Evolutionary conservation across 2,797 vertebrate species (phyloP).

Genomic region (Miichthys miiuy): DNA sequence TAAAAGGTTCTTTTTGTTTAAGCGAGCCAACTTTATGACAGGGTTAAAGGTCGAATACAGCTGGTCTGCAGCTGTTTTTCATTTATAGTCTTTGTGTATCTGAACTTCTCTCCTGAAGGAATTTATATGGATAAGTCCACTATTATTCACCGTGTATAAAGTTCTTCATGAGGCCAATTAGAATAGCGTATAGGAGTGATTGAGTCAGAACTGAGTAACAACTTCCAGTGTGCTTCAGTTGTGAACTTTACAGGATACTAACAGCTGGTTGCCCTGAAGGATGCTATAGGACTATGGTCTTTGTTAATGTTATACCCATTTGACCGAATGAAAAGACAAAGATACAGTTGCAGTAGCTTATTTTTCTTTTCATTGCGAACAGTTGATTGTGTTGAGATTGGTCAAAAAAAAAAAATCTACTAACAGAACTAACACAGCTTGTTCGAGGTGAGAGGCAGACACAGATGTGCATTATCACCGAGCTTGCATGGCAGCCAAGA

Average conservation of each 20-base stretch:
- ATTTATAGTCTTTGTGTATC: constrained; percentile 58
- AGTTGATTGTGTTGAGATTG: background rate
- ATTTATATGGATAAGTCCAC: constrained; percentile 46
- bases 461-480: background rate
- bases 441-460: background rate
- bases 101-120: constrained; percentile 45
- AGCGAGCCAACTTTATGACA: constrained; percentile 60
- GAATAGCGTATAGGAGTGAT: constrained; percentile 15
- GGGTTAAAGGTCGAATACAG: constrained; percentile 72
- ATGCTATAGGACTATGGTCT: background rate
- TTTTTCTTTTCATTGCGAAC: background rate
- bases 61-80: constrained; percentile 69
- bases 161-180: constrained; percentile 32
- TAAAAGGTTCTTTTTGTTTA: constrained; percentile 71
- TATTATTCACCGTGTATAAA: constrained; percentile 19
- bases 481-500: background rate
- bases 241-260: background rate
- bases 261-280: constrained; percentile 28
- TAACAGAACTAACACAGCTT: background rate
- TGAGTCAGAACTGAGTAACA: background rate
- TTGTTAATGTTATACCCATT: constrained; percentile 1
- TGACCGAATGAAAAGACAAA: background rate
- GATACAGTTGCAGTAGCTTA: background rate
- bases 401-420: background rate
- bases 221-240: constrained; percentile 1